Base-by-base conservation (phyloP, 2,797 vertebrate genomes). In the Trachops cirrhosus region DNA sequence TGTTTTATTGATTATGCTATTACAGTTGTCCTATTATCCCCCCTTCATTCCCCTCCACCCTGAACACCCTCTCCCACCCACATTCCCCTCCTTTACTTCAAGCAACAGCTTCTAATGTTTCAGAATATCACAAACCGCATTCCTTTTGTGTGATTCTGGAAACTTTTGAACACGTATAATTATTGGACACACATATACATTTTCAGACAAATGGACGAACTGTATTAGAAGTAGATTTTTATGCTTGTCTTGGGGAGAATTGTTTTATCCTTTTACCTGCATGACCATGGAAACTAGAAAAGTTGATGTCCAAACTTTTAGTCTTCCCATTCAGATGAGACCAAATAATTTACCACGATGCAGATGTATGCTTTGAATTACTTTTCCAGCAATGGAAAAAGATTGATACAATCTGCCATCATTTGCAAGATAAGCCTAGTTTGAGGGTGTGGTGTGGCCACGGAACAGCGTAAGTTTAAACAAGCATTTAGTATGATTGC, bases 251-350 rank as follows among this genome's bases (percentile, higher is more conserved):
- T 64, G 70, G 26, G 34, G 59, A 74, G 82, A 84, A 62, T 12
- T 94, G 37, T 67, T 92, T 89, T 94, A 32, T 93, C 54, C 9
- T 97, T 96, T 95, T 32, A 89, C 73, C 1, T 85, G 18, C 89
- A 24, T 93, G 54, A 77, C 41, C 64, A 59, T 50, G 32, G n/a
- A 34, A 75, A 75, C 93, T 11, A 5, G 24, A 8, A 96, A 97
- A 48, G 11, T 79, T 75, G 41, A 67, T 54, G 96, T 85, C 22
- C 29, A 79, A 74, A 70, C 89, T 90, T 91, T 54, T 86, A 67
- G 9, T 71, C 50, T 95, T 96, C 12, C 0, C n/a, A 82, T 73
- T 83, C 15, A 78, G 84, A 79, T 82, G n/a, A 52, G 37, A 92
- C 9, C 86, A 91, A 89, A 77, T 57, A 87, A 59, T 22, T 83